These are phyloP conservation scores for Heliconius aoede DNA, from an alignment of 2,888 invertebrate genomes.

Conservation along the genomic window DNA sequence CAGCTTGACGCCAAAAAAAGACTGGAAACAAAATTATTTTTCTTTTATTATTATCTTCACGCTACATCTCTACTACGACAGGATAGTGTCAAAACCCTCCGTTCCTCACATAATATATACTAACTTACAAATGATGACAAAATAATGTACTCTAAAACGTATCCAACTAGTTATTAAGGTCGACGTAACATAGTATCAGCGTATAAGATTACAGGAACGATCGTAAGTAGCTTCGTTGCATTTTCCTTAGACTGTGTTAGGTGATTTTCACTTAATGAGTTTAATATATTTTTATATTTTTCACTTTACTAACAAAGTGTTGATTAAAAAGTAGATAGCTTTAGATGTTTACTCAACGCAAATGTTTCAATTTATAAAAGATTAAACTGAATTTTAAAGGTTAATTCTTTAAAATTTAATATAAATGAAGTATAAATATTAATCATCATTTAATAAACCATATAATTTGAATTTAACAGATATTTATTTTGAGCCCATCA, in stretches of 20 bases:
- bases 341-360: neutral
- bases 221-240: constrained; percentile 18
- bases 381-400: neutral
- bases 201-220: constrained; percentile 23
- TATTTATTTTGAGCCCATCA: no score
- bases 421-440: neutral
- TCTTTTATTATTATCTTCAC: no score
- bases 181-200: constrained; percentile 16
- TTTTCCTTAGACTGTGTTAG: constrained; percentile 16
- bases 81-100: neutral
- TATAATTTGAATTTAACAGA: no score
- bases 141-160: constrained; percentile 12
- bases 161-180: constrained; percentile 10
- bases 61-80: no score
- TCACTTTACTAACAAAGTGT: neutral
- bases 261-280: constrained; percentile 23
- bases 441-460: no score
- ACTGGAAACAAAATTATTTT: no score
- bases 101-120: neutral
- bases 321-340: constrained; percentile 8
- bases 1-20: no score
- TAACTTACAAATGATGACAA: neutral
- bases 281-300: constrained; percentile 23
- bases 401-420: neutral
- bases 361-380: constrained; percentile 6